Evolutionary conservation across 2,888 invertebrate genomes (phyloP).

Genomic region (Temnothorax rugatulus): DNA sequence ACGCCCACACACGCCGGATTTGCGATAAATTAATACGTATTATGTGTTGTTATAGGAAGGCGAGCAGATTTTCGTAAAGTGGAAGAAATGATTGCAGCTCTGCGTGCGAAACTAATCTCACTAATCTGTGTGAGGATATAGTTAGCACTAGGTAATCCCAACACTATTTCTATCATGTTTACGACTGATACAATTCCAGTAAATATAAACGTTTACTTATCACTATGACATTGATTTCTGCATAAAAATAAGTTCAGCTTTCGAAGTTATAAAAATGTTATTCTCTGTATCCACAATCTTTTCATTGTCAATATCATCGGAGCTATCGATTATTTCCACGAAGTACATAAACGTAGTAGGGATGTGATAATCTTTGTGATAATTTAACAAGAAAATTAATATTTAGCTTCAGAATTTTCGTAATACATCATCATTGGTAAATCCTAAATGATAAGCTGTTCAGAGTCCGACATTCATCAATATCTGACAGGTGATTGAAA

Average conservation of each 20-base stretch:
- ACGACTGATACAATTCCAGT: background rate
- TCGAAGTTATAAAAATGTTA: background rate
- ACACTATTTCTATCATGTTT: background rate
- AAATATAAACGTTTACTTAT: constrained; percentile 8
- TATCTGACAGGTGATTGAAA: background rate
- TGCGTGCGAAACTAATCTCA: background rate
- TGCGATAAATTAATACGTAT: background rate
- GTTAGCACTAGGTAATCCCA: background rate
- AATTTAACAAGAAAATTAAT: constrained; percentile 9
- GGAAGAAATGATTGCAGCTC: background rate
- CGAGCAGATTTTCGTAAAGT: background rate
- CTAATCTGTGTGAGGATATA: background rate
- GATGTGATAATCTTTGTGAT: background rate
- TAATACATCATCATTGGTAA: background rate
- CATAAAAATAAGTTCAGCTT: background rate
- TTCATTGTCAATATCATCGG: background rate
- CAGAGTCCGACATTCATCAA: background rate
- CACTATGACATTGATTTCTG: background rate
- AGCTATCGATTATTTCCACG: background rate
- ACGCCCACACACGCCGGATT: background rate
- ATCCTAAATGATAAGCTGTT: background rate
- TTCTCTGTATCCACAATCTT: background rate
- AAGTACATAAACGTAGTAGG: background rate
- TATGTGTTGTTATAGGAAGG: background rate
- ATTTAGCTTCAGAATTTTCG: background rate